phyloP scores from a whole-genome alignment of 35 echinoderm and acorn worm species.

The Apostichopus parvimensis region DNA sequence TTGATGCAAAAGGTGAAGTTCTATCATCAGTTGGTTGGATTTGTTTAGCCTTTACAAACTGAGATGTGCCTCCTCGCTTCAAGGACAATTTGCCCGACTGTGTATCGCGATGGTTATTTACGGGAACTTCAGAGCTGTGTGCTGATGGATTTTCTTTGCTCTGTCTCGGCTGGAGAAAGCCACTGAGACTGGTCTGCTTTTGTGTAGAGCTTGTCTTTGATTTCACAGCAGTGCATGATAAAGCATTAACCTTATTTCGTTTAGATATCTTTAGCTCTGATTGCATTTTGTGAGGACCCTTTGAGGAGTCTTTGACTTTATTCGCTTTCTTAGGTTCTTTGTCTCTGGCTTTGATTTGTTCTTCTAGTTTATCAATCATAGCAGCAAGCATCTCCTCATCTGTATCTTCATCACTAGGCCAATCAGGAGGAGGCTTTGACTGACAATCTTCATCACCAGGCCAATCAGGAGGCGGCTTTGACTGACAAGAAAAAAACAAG shows the following conservation, averaged over 20 bases:
- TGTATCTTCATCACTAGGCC: slow-evolving; percentile 49
- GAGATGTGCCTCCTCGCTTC: background rate
- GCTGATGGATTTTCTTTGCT: background rate
- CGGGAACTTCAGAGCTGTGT: background rate
- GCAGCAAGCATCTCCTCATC: slow-evolving; percentile 43
- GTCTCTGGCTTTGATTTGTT: slow-evolving; percentile 19
- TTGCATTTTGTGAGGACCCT: background rate
- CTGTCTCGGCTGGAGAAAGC: slow-evolving; percentile 14
- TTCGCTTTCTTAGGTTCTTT: background rate
- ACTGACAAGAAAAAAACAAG: background rate
- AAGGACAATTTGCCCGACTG: slow-evolving; percentile 15
- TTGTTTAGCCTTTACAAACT: background rate
- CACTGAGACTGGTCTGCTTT: background rate
- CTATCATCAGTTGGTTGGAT: background rate
- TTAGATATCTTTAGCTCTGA: background rate
- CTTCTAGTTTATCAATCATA: slow-evolving; percentile 40
- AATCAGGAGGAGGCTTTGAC: slow-evolving; percentile 1
- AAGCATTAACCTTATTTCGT: background rate
- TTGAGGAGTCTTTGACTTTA: background rate
- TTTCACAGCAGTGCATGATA: background rate
- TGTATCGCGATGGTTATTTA: background rate
- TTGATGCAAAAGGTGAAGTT: background rate
- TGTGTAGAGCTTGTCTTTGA: background rate
- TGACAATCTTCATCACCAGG: background rate
- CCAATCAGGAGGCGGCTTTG: background rate